phyloP scores from a whole-genome alignment of 2,888 invertebrate genomes.

The Dicycla oo region DNA sequence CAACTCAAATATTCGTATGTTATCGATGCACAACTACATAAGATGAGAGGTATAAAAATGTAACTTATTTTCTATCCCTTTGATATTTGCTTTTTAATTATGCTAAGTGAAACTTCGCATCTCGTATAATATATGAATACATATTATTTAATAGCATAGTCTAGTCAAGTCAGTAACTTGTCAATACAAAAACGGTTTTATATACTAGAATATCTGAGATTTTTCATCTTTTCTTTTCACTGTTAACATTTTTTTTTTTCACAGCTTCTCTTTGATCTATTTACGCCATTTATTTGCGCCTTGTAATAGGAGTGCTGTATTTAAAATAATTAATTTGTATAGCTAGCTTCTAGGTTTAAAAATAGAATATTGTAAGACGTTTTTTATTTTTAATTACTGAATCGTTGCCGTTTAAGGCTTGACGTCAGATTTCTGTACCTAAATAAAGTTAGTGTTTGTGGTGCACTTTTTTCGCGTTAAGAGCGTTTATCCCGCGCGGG shows the following conservation, averaged over 20 bases:
- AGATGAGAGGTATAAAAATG: background rate
- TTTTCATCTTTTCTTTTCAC: constrained; percentile 1
- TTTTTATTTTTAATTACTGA: constrained; percentile 30
- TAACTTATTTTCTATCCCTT: constrained; percentile 5
- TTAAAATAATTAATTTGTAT: constrained; percentile 48
- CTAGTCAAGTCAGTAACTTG: background rate
- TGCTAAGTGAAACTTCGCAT: background rate
- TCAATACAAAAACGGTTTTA: background rate
- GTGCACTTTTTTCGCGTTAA: too few relatives aligned
- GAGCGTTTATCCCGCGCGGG: too few relatives aligned
- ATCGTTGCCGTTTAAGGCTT: background rate
- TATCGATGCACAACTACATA: background rate
- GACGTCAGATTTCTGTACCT: background rate
- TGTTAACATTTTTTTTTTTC: background rate
- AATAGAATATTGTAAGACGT: constrained; percentile 9
- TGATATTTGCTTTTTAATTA: constrained; percentile 5
- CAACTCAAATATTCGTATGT: too few relatives aligned
- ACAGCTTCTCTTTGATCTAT: constrained; percentile 37
- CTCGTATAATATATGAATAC: background rate
- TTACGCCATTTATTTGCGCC: constrained; percentile 13
- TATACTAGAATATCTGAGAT: background rate
- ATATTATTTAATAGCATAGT: background rate
- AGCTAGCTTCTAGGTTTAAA: constrained; percentile 9
- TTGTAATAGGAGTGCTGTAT: constrained; percentile 42
- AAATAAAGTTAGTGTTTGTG: background rate